These are phyloP conservation scores for Spodoptera littoralis DNA, from an alignment of 2,888 invertebrate genomes.

Conservation along the genomic window DNA sequence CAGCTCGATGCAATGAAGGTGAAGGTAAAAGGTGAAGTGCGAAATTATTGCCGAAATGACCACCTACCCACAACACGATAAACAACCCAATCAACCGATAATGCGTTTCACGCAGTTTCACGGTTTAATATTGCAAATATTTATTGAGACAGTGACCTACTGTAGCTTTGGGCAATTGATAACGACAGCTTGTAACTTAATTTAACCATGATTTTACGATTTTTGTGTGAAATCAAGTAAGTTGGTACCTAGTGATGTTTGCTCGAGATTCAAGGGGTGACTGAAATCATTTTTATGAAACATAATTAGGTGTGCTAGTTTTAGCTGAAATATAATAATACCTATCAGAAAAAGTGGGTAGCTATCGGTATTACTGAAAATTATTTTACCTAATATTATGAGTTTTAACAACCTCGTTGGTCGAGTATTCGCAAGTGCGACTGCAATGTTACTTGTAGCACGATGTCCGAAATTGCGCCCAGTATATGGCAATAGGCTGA, in stretches of 20 bases:
- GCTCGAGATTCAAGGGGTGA: slow-evolving; percentile 25
- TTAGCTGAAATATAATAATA: too few relatives aligned
- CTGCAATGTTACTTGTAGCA: too few relatives aligned
- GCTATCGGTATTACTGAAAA: too few relatives aligned
- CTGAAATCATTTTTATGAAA: slow-evolving; percentile 17
- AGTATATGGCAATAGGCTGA: too few relatives aligned
- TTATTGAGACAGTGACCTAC: slow-evolving; percentile 39
- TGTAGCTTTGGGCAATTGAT: slow-evolving; percentile 35
- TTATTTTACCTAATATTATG: too few relatives aligned
- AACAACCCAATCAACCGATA: slow-evolving; percentile 26
- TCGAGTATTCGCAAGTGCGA: too few relatives aligned
- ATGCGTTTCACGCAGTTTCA: slow-evolving; percentile 59
- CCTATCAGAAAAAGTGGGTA: too few relatives aligned
- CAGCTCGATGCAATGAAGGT: slow-evolving; percentile 68
- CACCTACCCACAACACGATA: slow-evolving; percentile 34
- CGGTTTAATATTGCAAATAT: slow-evolving; percentile 38
- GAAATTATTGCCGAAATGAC: slow-evolving; percentile 67
- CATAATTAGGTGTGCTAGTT: background rate
- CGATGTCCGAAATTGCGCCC: too few relatives aligned
- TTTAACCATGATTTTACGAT: slow-evolving; percentile 22
- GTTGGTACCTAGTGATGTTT: background rate
- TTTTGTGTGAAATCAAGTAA: slow-evolving; percentile 26
- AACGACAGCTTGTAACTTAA: slow-evolving; percentile 12
- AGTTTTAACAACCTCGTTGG: too few relatives aligned
- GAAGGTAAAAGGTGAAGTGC: slow-evolving; percentile 76